These are phyloP conservation scores for Rhaphigaster nebulosa DNA, from an alignment of 2,888 invertebrate species.

Conservation along the genomic window DNA sequence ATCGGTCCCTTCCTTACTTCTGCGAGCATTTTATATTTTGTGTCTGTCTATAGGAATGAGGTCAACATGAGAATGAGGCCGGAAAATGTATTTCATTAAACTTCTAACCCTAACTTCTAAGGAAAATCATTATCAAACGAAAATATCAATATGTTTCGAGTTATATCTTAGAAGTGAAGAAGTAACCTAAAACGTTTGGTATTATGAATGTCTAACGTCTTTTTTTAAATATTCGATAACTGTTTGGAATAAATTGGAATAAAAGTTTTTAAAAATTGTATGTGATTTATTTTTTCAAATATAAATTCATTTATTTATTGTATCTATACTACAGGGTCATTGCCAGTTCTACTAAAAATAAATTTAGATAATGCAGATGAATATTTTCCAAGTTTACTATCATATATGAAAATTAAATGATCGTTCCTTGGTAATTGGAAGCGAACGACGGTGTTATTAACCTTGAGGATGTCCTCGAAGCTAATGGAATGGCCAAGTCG, in stretches of 20 bases:
- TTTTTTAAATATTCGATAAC: not conserved
- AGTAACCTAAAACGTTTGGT: not conserved
- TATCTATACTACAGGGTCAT: too few species aligned
- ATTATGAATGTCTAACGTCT: not conserved
- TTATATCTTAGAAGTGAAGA: not conserved
- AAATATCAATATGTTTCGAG: not conserved
- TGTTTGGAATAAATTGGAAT: too few species aligned
- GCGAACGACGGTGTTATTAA: not conserved
- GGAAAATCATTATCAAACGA: not conserved
- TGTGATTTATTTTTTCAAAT: too few species aligned
- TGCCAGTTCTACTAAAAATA: too few species aligned
- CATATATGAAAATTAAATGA: not conserved
- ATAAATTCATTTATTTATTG: too few species aligned
- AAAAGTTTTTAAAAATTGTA: too few species aligned
- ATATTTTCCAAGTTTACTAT: not conserved
- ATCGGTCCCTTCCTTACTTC: not conserved
- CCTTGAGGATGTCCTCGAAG: not conserved
- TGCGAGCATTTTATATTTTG: not conserved
- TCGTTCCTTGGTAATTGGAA: not conserved
- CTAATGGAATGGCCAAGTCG: not conserved
- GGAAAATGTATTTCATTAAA: not conserved
- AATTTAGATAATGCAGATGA: too few species aligned
- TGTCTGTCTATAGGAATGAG: not conserved
- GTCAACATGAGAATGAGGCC: not conserved
- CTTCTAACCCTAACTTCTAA: not conserved